phyloP scores from a whole-genome alignment of 2,113 vertebrate species.

The Melierax canorus region DNA sequence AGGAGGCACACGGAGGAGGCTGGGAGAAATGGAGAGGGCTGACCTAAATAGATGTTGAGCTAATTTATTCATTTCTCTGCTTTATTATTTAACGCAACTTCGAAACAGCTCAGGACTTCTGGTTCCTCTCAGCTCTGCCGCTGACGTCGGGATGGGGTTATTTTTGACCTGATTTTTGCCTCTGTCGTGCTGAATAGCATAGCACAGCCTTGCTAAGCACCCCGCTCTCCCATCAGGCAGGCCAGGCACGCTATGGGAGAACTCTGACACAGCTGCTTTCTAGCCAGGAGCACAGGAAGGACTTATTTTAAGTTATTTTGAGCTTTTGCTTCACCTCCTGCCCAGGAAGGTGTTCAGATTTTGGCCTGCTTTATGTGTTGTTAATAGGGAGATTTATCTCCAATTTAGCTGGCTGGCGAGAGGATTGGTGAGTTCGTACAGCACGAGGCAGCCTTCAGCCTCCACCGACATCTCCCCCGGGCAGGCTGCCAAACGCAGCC shows the following conservation, averaged over 20 bases:
- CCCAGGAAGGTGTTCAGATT: not conserved
- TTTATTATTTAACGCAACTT: conserved; percentile 37
- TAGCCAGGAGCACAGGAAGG: not conserved
- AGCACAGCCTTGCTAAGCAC: not conserved
- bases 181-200: not conserved
- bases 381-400: conserved; percentile 1
- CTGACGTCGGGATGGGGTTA: conserved; percentile 1
- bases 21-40: not conserved
- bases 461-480: not conserved
- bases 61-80: conserved; percentile 42
- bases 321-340: not conserved
- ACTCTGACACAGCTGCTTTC: not conserved
- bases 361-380: not conserved
- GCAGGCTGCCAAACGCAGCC: conserved; percentile 20
- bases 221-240: not conserved
- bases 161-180: conserved; percentile 17
- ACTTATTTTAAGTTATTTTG: not conserved
- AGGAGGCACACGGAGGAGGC: not conserved
- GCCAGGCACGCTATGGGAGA: not conserved
- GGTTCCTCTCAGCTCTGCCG: conserved; percentile 3
- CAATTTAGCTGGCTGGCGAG: not conserved
- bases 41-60: conserved; percentile 57
- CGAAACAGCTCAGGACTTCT: conserved; percentile 34
- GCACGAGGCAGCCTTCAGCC: conserved; percentile 17
- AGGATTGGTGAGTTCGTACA: not conserved